phyloP scores from a whole-genome alignment of 2,113 vertebrate species.

The Ondatra zibethicus region DNA sequence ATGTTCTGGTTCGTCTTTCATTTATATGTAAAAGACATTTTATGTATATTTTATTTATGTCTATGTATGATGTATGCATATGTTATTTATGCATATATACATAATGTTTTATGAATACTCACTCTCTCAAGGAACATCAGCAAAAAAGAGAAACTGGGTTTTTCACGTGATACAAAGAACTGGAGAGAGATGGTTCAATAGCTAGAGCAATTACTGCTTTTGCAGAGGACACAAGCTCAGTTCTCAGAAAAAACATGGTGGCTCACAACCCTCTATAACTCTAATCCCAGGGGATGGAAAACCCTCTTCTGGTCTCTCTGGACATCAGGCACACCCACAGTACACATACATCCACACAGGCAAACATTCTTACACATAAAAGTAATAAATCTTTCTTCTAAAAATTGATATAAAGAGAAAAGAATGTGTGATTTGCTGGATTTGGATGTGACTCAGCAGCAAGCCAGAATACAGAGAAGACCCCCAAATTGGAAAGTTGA shows the following conservation, averaged over 20 bases:
- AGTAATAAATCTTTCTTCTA: background rate
- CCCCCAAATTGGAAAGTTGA: background rate
- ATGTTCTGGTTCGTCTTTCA: background rate
- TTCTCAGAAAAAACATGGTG: background rate
- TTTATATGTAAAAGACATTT: background rate
- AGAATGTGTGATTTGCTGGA: background rate
- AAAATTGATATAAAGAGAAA: background rate
- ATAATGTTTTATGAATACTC: background rate
- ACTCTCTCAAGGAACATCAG: background rate
- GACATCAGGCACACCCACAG: background rate
- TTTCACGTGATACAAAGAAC: background rate
- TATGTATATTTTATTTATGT: background rate
- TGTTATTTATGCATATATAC: background rate
- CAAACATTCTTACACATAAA: background rate
- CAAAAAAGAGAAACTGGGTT: background rate
- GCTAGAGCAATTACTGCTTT: background rate
- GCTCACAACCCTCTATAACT: background rate
- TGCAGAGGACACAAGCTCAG: background rate
- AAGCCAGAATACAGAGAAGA: background rate
- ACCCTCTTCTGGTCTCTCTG: background rate
- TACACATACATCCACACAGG: background rate
- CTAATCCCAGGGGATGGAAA: background rate
- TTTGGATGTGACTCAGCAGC: background rate
- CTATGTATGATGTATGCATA: background rate
- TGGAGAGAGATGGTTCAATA: background rate